These are phyloP conservation scores for Lasioglossum baleicum DNA, from an alignment of 1,140 invertebrate species.

Conservation along the genomic window DNA sequence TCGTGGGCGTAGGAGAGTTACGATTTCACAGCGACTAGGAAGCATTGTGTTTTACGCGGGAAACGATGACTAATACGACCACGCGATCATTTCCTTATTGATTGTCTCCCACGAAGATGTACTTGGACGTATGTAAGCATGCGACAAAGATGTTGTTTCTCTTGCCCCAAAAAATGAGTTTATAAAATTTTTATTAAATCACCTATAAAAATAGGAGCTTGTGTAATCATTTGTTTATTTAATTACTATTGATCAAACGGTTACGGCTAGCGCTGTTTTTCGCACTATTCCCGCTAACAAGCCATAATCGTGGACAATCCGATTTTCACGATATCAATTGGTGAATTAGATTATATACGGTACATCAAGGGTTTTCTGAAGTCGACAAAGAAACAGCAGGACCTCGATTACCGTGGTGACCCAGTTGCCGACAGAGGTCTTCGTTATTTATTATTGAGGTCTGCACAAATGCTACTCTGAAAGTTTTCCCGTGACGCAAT, in stretches of 20 bases:
- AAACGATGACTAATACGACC: conserved; percentile 56
- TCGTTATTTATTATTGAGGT: conserved; percentile 8
- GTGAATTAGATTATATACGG: conserved; percentile 47
- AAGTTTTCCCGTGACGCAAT: neutral
- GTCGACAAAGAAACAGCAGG: conserved; percentile 37
- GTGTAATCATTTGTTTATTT: no score
- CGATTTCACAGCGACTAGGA: conserved; percentile 42
- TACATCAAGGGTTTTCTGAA: conserved; percentile 41
- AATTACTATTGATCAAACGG: neutral
- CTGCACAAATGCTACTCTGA: neutral
- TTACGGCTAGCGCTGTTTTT: neutral
- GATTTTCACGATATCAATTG: conserved; percentile 52
- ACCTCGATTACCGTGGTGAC: conserved; percentile 21
- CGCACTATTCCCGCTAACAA: conserved; percentile 7
- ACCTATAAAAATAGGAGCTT: no score
- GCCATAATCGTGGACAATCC: conserved; percentile 25
- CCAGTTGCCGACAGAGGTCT: neutral
- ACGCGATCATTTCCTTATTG: conserved; percentile 57
- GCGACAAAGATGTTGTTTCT: conserved; percentile 6
- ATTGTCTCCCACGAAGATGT: conserved; percentile 31
- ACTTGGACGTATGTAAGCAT: neutral
- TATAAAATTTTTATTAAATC: no score
- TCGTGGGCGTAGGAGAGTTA: conserved; percentile 40
- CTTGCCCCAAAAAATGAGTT: no score
- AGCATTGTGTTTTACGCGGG: conserved; percentile 38